phyloP scores from a whole-genome alignment of 2,888 invertebrate genomes.

The Isoperla grammatica region DNA sequence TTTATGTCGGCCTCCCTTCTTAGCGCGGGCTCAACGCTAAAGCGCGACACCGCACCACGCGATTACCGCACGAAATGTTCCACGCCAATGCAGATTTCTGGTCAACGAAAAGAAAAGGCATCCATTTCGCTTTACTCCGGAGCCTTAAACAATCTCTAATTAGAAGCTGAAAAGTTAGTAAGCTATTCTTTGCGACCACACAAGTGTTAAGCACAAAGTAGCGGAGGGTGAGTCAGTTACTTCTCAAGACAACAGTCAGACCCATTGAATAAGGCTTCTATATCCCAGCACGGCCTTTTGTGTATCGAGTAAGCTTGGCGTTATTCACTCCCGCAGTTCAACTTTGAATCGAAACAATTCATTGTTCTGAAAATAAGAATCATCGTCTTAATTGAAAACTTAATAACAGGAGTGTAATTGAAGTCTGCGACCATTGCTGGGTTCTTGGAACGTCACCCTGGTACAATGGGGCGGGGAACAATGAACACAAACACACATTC shows the following conservation, averaged over 20 bases:
- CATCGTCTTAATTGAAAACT: conserved; percentile 19
- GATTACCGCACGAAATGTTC: too few species aligned
- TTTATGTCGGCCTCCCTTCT: not conserved
- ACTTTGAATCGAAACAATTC: conserved; percentile 14
- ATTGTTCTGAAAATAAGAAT: conserved; percentile 19
- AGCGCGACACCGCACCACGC: too few species aligned
- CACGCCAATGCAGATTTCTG: not conserved
- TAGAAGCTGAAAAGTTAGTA: conserved; percentile 8
- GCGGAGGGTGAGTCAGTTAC: not conserved
- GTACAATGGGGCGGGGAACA: conserved; percentile 6
- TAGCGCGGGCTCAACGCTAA: too few species aligned
- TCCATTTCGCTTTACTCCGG: not conserved
- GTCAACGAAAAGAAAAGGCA: conserved; percentile 8
- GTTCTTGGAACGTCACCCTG: conserved; percentile 3
- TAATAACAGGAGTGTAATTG: conserved; percentile 19
- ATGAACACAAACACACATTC: conserved; percentile 4
- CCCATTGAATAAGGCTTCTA: conserved; percentile 7
- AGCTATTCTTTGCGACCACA: conserved; percentile 16
- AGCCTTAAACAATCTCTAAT: conserved; percentile 3
- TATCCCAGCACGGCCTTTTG: not conserved
- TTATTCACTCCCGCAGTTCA: conserved; percentile 7
- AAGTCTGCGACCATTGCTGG: not conserved
- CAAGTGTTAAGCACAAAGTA: conserved; percentile 17
- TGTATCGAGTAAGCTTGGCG: not conserved
- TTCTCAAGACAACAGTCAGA: not conserved